These are phyloP conservation scores for Azorinus chamasolen DNA, from an alignment of 2,888 invertebrate species.

Conservation along the genomic window DNA sequence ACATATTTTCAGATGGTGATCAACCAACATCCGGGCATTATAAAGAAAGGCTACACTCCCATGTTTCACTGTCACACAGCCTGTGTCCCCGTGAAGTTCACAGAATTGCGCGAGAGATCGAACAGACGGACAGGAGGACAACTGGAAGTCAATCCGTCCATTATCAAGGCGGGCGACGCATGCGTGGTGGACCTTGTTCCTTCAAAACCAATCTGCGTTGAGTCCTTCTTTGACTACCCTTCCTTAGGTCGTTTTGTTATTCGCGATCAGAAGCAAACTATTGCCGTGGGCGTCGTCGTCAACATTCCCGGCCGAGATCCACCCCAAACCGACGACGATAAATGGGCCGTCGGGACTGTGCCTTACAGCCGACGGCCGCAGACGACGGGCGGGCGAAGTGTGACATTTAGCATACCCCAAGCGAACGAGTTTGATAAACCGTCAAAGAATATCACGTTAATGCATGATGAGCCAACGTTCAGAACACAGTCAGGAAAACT, in stretches of 20 bases:
- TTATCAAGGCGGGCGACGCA: constrained; percentile 98
- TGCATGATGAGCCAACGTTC: constrained; percentile 54
- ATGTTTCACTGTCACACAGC: constrained; percentile 99
- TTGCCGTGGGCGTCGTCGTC: constrained; percentile 96
- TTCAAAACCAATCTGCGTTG: constrained; percentile 98
- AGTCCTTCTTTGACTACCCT: constrained; percentile 99
- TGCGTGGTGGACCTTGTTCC: constrained; percentile 97
- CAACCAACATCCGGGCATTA: constrained; percentile 99
- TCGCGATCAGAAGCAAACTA: constrained; percentile 99
- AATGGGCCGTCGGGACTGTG: constrained; percentile 57
- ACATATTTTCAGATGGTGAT: constrained; percentile 94
- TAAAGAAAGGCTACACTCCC: constrained; percentile 98
- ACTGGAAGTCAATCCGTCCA: constrained; percentile 90
- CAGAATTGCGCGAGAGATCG: constrained; percentile 98
- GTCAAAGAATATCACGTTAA: constrained; percentile 18
- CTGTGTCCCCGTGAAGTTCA: constrained; percentile 99
- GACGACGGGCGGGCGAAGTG: constrained; percentile 60
- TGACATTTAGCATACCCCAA: constrained; percentile 55
- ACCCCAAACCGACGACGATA: constrained; percentile 60
- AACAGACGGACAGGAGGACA: constrained; percentile 97
- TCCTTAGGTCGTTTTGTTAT: constrained; percentile 98
- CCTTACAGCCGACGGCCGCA: constrained; percentile 53
- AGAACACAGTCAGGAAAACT: constrained; percentile 68
- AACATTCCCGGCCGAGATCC: constrained; percentile 88
- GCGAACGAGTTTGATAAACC: constrained; percentile 48